Conservation (phyloP, 2,113 vertebrate species). For the Dicaeum eximium region DNA sequence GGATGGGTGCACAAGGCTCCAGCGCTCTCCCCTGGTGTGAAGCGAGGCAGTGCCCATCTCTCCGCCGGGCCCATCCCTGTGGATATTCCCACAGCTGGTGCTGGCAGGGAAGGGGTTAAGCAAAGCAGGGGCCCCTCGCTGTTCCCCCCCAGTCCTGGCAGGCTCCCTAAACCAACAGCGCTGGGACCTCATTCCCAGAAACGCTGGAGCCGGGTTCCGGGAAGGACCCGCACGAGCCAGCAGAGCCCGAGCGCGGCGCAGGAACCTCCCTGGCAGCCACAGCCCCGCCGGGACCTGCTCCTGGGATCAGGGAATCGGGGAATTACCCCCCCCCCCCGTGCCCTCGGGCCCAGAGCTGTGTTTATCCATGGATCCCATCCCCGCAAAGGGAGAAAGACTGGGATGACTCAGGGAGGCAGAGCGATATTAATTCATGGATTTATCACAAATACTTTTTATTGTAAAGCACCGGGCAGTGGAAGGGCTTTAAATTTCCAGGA, state of each 20-base stretch:
- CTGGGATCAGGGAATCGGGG: background rate
- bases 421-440: conserved; percentile 4
- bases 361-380: background rate
- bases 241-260: background rate
- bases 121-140: background rate
- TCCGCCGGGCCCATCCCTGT: accelerated
- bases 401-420: background rate
- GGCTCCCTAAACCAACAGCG: conserved; percentile 66
- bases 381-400: background rate
- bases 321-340: background rate
- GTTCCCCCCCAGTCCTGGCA: conserved; percentile 62
- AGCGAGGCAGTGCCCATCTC: accelerated
- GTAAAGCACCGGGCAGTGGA: background rate
- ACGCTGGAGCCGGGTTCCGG: conserved; percentile 61
- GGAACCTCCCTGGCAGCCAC: conserved; percentile 4
- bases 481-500: conserved; percentile 47
- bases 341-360: background rate
- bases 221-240: conserved; percentile 58
- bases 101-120: conserved; percentile 36
- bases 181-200: conserved; percentile 57
- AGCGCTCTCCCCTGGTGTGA: accelerated
- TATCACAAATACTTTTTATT: conserved; percentile 6
- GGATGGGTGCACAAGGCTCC: accelerated
- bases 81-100: accelerated
- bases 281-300: background rate